Base-by-base conservation (phyloP, 2,797 vertebrate species). In the Onychomys torridus region DNA sequence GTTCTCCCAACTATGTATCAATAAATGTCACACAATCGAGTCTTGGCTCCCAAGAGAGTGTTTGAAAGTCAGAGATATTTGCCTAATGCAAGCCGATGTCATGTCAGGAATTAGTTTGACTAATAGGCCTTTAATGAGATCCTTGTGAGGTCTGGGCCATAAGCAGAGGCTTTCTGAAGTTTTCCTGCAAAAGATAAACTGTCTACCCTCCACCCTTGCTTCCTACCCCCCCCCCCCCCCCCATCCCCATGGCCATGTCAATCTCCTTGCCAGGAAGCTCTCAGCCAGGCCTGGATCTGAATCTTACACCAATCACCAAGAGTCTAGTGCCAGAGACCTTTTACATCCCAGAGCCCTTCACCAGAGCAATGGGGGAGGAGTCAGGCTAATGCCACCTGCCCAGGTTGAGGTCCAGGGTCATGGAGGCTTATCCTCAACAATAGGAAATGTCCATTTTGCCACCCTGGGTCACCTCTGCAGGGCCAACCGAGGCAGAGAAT, bases 101-200 rank as follows among this genome's bases (percentile, higher is more conserved):
- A 98, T 98, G 98, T 98, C 97, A 95, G 98, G 98, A 98, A 99
- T 98, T 98, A 98, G 98, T 98, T 98, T 98, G 98, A 99, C 98
- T 98, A 98, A 99, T 98, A 97, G 98, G 96, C 92, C 97, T 98
- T 98, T 98, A 98, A 98, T 98, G 98, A 98, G 98, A 99, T 98
- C 98, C 98, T 99, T 98, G 98, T 99, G 98, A 98, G 98, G 98
- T 98, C 98, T 98, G 97, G 95, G 97, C 98, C 97, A 98, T 97
- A 98, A 99, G 97, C 96, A 96, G 52, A 98, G 97, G 97, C 90
- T 98, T 98, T 98, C 94, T 93, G 98, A 98, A 98, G 98, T 98
- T 98, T 97, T 98, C 97, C 97, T 98, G 98, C 97, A 97, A 97
- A 98, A 98, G 98, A 98, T 97, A 98, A 98, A 99, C 98, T 98